phyloP scores from a whole-genome alignment of 2,888 invertebrate species.

The Platerodrilus igneus region DNA sequence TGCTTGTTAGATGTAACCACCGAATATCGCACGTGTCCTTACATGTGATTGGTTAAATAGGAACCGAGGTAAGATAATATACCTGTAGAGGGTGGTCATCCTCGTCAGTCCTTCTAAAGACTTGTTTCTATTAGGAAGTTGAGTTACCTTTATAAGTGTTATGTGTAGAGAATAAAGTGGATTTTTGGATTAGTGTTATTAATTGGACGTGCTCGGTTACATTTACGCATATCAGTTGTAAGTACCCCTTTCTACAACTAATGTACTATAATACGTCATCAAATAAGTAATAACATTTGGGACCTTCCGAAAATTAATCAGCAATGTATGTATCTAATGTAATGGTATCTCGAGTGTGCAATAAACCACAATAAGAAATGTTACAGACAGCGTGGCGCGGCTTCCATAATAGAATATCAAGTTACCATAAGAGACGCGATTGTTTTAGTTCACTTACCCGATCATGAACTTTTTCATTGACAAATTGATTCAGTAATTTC shows the following conservation, averaged over 20 bases:
- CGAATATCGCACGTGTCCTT: slow-evolving; percentile 33
- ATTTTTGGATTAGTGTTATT: slow-evolving; percentile 6
- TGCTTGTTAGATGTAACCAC: slow-evolving; percentile 23
- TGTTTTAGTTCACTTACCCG: slow-evolving; percentile 19
- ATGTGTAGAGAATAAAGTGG: slow-evolving; percentile 9
- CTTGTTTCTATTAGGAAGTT: slow-evolving; percentile 19
- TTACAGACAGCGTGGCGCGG: slow-evolving; percentile 43
- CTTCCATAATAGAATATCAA: slow-evolving; percentile 40
- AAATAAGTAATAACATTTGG: no score
- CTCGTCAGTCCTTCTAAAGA: slow-evolving; percentile 28
- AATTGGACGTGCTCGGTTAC: no score
- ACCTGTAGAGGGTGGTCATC: slow-evolving; percentile 31
- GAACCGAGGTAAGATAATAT: slow-evolving; percentile 28
- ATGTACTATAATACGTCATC: no score
- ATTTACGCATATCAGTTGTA: no score
- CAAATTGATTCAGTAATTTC: no score
- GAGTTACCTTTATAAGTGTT: no score
- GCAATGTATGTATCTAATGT: no score
- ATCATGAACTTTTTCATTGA: no score
- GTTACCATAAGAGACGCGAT: slow-evolving; percentile 40
- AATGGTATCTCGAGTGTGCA: slow-evolving; percentile 20
- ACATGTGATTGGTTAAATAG: slow-evolving; percentile 29
- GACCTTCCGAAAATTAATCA: no score
- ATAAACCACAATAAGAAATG: slow-evolving; percentile 25
- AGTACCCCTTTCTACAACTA: no score